Percentiles rank a stretch among this genome's conserved stretches.
phyloP scores from a whole-genome alignment of 1,140 invertebrate genomes.

The Drosophila bocki region DNA sequence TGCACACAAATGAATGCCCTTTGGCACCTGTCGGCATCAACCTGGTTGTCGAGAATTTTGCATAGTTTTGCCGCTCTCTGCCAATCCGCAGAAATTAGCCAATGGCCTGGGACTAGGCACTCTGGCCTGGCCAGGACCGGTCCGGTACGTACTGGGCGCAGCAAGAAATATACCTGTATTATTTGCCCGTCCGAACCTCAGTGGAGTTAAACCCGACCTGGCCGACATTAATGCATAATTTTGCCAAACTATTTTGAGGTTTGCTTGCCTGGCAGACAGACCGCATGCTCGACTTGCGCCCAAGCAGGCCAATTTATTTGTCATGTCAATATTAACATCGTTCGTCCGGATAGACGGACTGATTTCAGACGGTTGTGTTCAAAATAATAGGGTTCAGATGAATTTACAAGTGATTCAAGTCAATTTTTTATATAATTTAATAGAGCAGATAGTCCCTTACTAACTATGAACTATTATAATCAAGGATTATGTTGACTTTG shows the following conservation, averaged over 20 bases:
- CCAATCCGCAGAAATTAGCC: conserved; percentile 64
- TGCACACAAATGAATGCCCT: conserved; percentile 70
- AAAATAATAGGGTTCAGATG: background rate
- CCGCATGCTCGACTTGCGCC: conserved; percentile 34
- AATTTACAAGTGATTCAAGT: background rate
- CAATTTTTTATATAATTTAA: background rate
- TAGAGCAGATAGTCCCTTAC: background rate
- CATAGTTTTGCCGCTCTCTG: conserved; percentile 62
- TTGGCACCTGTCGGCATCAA: conserved; percentile 78
- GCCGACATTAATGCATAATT: conserved; percentile 82
- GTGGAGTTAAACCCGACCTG: conserved; percentile 21
- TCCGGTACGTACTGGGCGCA: background rate
- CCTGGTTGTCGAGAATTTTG: conserved; percentile 64
- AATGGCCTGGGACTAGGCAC: conserved; percentile 11
- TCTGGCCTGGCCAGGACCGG: conserved; percentile 7
- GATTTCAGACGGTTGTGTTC: background rate
- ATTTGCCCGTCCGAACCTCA: conserved; percentile 63
- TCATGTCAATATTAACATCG: conserved; percentile 80
- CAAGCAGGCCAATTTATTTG: conserved; percentile 77
- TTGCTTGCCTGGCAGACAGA: conserved; percentile 73
- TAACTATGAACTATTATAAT: background rate
- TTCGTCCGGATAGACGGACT: conserved; percentile 29
- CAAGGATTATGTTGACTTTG: background rate
- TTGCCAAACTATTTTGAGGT: conserved; percentile 83
- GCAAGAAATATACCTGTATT: conserved; percentile 75